These are phyloP conservation scores for Papilio demoleus DNA, from an alignment of 2,888 invertebrate species.

Conservation along the genomic window DNA sequence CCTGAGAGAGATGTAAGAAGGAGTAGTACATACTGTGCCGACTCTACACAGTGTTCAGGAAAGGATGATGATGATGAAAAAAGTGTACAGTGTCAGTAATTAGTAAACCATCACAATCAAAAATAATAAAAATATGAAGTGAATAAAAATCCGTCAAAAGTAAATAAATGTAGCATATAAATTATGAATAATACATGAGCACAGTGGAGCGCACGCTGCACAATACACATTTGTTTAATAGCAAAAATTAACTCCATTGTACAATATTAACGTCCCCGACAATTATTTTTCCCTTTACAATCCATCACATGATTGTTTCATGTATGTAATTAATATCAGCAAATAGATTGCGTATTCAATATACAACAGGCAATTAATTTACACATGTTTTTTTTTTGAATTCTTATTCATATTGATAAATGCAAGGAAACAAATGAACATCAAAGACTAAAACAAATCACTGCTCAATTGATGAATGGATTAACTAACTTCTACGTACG, in stretches of 20 bases:
- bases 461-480: too few relatives aligned
- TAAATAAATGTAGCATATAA: neutral
- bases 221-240: conserved; percentile 10
- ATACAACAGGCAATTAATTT: neutral
- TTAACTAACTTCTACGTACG: too few relatives aligned
- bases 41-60: too few relatives aligned
- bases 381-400: neutral
- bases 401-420: too few relatives aligned
- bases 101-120: neutral
- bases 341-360: neutral
- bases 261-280: conserved; percentile 1
- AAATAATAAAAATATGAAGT: neutral
- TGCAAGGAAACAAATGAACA: too few relatives aligned
- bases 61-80: neutral
- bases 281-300: conserved; percentile 6
- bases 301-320: conserved; percentile 21
- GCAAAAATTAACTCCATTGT: conserved; percentile 10
- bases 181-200: conserved; percentile 5
- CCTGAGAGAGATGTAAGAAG: too few relatives aligned
- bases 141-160: conserved; percentile 6
- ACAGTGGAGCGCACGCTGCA: neutral
- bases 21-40: too few relatives aligned
- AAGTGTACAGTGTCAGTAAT: neutral
- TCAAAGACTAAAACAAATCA: too few relatives aligned
- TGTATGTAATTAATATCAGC: conserved; percentile 9